Conservation (phyloP, 2,888 invertebrate genomes). For the Coelopa pilipes region DNA sequence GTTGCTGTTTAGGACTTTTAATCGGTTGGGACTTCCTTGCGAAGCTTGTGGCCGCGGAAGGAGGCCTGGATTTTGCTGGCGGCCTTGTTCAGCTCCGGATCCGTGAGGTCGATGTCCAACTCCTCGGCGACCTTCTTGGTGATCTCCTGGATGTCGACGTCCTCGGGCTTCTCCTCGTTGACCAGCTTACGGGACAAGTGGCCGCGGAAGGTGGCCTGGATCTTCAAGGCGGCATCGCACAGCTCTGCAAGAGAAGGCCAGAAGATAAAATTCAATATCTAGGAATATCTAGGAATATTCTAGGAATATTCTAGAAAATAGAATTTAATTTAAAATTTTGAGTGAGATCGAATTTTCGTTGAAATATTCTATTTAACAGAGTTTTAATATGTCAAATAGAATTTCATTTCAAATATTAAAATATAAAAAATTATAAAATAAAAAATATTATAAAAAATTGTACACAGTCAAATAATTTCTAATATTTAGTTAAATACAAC, state of each 20-base stretch:
- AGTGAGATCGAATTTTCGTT: too few species aligned
- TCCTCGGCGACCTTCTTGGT: conserved; percentile 76
- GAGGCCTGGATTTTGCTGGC: conserved; percentile 93
- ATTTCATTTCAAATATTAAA: too few species aligned
- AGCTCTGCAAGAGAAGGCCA: conserved; percentile 66
- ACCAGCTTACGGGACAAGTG: conserved; percentile 85
- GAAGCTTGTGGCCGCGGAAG: conserved; percentile 89
- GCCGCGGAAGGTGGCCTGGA: conserved; percentile 91
- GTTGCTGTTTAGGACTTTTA: conserved; percentile 48
- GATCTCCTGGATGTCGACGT: conserved; percentile 67
- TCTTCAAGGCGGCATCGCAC: conserved; percentile 86
- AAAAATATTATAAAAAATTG: neutral
- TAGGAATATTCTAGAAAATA: too few species aligned
- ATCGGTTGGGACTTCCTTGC: conserved; percentile 72
- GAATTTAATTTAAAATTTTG: too few species aligned
- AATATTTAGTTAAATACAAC: too few species aligned
- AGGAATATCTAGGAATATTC: too few species aligned
- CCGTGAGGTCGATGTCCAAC: conserved; percentile 84
- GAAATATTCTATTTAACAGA: too few species aligned
- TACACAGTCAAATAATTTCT: neutral
- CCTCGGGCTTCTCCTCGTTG: conserved; percentile 68
- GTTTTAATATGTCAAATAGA: too few species aligned
- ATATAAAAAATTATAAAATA: too few species aligned
- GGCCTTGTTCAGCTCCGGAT: conserved; percentile 88
- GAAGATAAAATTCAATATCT: too few species aligned